Conservation (phyloP, 2,113 vertebrate genomes). For the Cyprinus carpio region DNA sequence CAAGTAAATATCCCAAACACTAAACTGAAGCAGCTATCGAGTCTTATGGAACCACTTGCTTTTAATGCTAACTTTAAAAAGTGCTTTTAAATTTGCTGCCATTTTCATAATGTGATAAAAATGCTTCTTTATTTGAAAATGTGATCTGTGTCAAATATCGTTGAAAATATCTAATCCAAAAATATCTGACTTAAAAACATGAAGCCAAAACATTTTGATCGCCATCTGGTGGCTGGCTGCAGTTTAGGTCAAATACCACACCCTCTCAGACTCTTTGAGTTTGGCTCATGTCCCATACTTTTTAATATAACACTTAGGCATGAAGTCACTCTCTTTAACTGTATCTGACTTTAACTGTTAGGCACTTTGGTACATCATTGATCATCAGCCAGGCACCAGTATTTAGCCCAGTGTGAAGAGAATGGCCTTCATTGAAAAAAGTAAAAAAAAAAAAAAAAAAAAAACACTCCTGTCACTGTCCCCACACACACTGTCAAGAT, state of each 20-base stretch:
- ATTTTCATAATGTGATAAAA: neutral
- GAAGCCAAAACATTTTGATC: too few species aligned
- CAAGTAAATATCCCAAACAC: neutral
- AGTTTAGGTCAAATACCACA: too few species aligned
- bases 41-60: neutral
- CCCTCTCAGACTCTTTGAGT: too few species aligned
- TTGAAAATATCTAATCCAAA: neutral
- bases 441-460: too few species aligned
- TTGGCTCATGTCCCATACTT: too few species aligned
- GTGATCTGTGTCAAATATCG: too few species aligned
- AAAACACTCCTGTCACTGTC: constrained; percentile 9
- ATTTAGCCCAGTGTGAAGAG: neutral
- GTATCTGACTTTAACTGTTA: neutral
- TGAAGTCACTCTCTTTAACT: neutral
- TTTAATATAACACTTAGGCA: neutral
- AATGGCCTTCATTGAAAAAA: too few species aligned
- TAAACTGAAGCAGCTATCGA: neutral
- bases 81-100: neutral
- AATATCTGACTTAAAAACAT: too few species aligned
- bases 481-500: constrained; percentile 6
- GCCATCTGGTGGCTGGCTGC: too few species aligned
- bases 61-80: neutral
- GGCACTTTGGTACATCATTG: too few species aligned
- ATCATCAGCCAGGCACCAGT: neutral
- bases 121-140: neutral